Conservation (phyloP, 1,140 invertebrate genomes). For the Drosophila nigromelanica region DNA sequence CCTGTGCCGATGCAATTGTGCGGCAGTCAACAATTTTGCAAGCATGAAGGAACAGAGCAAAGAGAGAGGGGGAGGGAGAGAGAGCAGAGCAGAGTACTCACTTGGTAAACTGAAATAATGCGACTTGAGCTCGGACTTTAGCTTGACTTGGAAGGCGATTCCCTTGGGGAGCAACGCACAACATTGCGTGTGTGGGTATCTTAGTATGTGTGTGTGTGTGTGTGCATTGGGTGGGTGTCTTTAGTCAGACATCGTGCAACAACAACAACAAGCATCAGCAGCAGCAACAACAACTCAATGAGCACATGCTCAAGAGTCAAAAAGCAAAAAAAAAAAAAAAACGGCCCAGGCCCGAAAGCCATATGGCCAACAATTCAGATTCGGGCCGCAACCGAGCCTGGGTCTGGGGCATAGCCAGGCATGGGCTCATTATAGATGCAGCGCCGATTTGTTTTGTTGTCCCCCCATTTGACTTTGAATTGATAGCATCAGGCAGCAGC, state of each 20-base stretch:
- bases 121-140: slow-evolving; percentile 24
- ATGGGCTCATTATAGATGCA: slow-evolving; percentile 76
- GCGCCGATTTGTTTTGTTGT: slow-evolving; percentile 82
- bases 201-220: slow-evolving; percentile 23
- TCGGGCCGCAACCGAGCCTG: slow-evolving; percentile 14
- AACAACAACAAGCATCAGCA: slow-evolving; percentile 7
- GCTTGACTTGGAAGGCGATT: slow-evolving; percentile 2
- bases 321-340: not conserved
- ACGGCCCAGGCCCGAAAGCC: slow-evolving; percentile 29
- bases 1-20: slow-evolving; percentile 65
- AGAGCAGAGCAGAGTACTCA: slow-evolving; percentile 21
- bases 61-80: slow-evolving; percentile 1
- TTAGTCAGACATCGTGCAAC: slow-evolving; percentile 49
- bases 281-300: slow-evolving; percentile 41
- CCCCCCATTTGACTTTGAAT: slow-evolving; percentile 82
- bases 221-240: slow-evolving; percentile 68
- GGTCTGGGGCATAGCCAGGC: slow-evolving; percentile 2
- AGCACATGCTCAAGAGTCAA: slow-evolving; percentile 29
- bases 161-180: slow-evolving; percentile 40
- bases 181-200: slow-evolving; percentile 30
- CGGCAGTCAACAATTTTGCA: slow-evolving; percentile 62
- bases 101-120: slow-evolving; percentile 48
- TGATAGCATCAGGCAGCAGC: slow-evolving; percentile 70
- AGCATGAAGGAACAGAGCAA: slow-evolving; percentile 12
- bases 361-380: slow-evolving; percentile 38